Evolutionary conservation across 1,140 invertebrate genomes (phyloP).

Genomic region (Cyrtorhinus lividipennis): DNA sequence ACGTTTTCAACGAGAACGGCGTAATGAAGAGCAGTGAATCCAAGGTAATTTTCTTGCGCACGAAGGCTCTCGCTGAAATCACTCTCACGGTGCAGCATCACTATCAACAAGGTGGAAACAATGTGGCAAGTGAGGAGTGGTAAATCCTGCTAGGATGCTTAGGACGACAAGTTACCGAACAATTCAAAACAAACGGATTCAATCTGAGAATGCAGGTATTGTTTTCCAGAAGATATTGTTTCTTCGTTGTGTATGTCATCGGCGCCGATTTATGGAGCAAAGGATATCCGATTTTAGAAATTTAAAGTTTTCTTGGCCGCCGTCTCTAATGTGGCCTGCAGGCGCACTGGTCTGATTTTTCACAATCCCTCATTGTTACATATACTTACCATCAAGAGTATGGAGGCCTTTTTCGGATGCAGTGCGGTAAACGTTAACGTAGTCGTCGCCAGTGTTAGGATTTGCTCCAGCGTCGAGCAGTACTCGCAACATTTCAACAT

Average conservation of each 20-base stretch:
- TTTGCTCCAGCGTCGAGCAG: conserved; percentile 63
- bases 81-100: conserved; percentile 52
- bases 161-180: no score
- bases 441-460: conserved; percentile 64
- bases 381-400: conserved; percentile 51
- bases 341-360: no score
- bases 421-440: conserved; percentile 51
- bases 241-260: no score
- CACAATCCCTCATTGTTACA: no score
- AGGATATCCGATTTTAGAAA: no score
- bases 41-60: conserved; percentile 45
- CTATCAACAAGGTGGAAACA: conserved; percentile 31
- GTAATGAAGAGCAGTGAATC: conserved; percentile 83
- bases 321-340: no score
- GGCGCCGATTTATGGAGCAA: no score
- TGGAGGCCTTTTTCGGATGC: conserved; percentile 39
- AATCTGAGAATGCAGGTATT: no score
- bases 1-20: conserved; percentile 61
- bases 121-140: not conserved
- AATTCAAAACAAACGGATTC: no score
- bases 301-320: no score
- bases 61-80: conserved; percentile 61
- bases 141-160: no score
- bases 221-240: no score
- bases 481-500: conserved; percentile 44